phyloP scores from a whole-genome alignment of 2,888 invertebrate genomes.

The Campoletis raptor region DNA sequence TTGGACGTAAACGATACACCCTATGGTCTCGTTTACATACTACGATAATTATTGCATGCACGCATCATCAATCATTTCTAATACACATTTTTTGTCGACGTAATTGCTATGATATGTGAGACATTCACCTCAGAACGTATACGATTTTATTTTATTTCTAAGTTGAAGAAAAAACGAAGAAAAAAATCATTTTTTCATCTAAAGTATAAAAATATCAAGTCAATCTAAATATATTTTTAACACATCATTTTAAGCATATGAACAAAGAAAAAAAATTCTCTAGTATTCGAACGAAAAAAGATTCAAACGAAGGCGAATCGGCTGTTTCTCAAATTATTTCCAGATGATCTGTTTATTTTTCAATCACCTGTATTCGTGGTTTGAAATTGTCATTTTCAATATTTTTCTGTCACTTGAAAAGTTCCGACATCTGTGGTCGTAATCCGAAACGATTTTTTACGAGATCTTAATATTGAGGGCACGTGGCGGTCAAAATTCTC shows the following conservation, averaged over 20 bases:
- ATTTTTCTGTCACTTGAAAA: neutral
- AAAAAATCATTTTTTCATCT: neutral
- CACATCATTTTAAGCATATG: too few relatives aligned
- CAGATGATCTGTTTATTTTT: neutral
- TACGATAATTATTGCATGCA: constrained; percentile 57
- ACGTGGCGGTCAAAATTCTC: constrained; percentile 40
- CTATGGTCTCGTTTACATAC: constrained; percentile 30
- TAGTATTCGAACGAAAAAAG: neutral
- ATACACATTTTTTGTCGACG: constrained; percentile 2
- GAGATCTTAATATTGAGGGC: constrained; percentile 26
- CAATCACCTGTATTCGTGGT: neutral
- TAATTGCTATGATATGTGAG: neutral
- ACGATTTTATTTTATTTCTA: neutral
- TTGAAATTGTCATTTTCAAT: neutral
- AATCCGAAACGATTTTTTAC: constrained; percentile 16
- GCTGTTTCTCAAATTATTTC: neutral
- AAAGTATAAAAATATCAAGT: neutral
- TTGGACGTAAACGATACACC: constrained; percentile 34
- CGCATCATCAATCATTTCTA: constrained; percentile 45
- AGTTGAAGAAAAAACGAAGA: neutral
- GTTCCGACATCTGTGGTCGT: constrained; percentile 2
- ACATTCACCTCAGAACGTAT: neutral
- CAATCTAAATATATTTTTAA: too few relatives aligned
- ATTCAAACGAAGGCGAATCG: neutral
- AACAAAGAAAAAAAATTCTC: too few relatives aligned